phyloP scores from a whole-genome alignment of 2,113 vertebrate species.

The Tupaia chinensis region DNA sequence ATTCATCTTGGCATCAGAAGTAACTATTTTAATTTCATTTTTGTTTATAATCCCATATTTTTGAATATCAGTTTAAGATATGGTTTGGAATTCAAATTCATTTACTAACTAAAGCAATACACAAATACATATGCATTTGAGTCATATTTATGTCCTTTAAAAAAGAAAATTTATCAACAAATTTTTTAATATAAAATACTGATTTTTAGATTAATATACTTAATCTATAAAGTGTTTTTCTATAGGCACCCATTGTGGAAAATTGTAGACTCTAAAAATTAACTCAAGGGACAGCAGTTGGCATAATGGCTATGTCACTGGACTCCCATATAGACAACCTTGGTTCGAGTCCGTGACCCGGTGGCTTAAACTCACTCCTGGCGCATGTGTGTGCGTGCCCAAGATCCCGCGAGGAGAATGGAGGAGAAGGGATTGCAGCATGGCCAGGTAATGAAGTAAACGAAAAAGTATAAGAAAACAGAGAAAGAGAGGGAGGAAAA shows the following conservation, averaged over 20 bases:
- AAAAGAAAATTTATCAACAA: constrained; percentile 17
- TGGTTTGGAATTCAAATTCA: not conserved
- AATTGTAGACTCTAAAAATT: not conserved
- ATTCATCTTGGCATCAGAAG: constrained; percentile 19
- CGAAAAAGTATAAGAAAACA: no score
- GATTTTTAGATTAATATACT: not conserved
- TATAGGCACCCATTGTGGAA: not conserved
- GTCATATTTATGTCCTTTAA: constrained; percentile 64
- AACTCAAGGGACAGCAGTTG: not conserved
- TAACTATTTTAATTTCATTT: constrained; percentile 50
- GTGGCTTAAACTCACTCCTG: no score
- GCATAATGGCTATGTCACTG: no score
- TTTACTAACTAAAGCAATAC: not conserved
- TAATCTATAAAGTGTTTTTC: not conserved
- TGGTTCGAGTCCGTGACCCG: no score
- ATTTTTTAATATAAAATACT: not conserved
- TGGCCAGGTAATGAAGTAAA: no score
- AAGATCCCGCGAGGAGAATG: no score
- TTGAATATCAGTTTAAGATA: constrained; percentile 18
- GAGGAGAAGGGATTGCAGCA: no score
- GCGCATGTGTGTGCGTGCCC: no score
- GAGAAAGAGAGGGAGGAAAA: no score
- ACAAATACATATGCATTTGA: constrained; percentile 68
- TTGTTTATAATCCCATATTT: constrained; percentile 25
- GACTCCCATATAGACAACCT: no score